Percentiles rank a stretch among this genome's conserved stretches.
phyloP scores from a whole-genome alignment of 2,113 vertebrate genomes.

The Cranoglanis bouderius region DNA sequence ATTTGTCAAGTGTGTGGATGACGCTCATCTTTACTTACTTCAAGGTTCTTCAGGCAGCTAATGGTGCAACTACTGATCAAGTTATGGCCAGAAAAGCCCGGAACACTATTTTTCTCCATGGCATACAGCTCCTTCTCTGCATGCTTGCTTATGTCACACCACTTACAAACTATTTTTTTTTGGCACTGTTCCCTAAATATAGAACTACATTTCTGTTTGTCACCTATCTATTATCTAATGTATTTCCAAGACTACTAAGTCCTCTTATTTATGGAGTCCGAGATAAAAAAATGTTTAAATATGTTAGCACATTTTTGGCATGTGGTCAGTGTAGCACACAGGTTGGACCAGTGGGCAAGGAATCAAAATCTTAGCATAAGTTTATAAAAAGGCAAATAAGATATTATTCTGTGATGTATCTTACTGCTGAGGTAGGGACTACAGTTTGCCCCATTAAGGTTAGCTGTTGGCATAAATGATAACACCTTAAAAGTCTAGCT shows the following conservation, averaged over 20 bases:
- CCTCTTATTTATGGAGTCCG: slow-evolving; percentile 56
- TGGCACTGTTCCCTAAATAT: slow-evolving; percentile 7
- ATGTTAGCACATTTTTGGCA: not conserved
- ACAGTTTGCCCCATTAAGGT: not conserved
- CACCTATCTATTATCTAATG: slow-evolving; percentile 47
- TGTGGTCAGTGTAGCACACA: not conserved
- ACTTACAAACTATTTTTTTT: not conserved
- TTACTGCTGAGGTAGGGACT: not conserved
- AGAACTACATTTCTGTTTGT: slow-evolving; percentile 39
- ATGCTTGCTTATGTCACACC: slow-evolving; percentile 54
- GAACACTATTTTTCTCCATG: slow-evolving; percentile 65
- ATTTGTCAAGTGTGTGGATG: slow-evolving; percentile 59
- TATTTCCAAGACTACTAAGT: slow-evolving; percentile 63
- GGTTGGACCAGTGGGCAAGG: not conserved
- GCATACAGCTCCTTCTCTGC: slow-evolving; percentile 60
- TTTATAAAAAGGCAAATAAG: not conserved
- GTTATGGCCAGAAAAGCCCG: slow-evolving; percentile 56
- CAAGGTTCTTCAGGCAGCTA: slow-evolving; percentile 54
- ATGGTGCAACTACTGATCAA: slow-evolving; percentile 12
- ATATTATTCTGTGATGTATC: not conserved
- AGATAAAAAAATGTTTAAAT: slow-evolving; percentile 54
- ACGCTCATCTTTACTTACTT: slow-evolving; percentile 62
- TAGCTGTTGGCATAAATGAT: not conserved
- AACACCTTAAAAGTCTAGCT: not conserved
- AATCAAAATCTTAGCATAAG: not conserved